phyloP scores from a whole-genome alignment of 2,888 invertebrate genomes.

The Euproctis similis region DNA sequence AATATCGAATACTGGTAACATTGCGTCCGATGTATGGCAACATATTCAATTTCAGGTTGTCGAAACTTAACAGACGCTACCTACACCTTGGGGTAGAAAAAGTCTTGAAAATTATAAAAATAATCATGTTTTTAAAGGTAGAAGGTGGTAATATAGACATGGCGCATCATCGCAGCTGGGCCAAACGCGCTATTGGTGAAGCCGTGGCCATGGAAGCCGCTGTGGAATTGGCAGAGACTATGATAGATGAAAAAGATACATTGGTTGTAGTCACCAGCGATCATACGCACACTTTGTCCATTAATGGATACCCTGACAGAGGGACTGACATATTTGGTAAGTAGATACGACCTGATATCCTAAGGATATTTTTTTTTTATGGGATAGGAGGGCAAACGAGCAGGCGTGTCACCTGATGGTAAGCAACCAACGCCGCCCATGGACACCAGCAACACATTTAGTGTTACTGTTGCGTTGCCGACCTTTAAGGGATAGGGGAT shows the following conservation, averaged over 20 bases:
- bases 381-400: no score
- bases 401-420: no score
- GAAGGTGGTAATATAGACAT: constrained; percentile 92
- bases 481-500: no score
- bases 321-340: constrained; percentile 83
- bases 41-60: not conserved
- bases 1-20: no score
- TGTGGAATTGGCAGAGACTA: constrained; percentile 77
- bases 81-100: no score
- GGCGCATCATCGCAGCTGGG: constrained; percentile 89
- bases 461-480: no score
- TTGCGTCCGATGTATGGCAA: no score
- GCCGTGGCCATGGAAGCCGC: constrained; percentile 87
- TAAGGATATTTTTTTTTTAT: no score
- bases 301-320: constrained; percentile 85
- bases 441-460: no score
- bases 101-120: not conserved
- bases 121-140: constrained; percentile 75
- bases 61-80: no score
- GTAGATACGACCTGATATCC: no score
- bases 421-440: no score
- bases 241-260: constrained; percentile 80
- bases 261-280: constrained; percentile 90
- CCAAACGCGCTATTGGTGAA: constrained; percentile 86
- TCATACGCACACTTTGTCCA: constrained; percentile 85